Evolutionary conservation across 37 sponge, comb jelly and placozoan species (phyloP), one percentile per base, ranked within the genome.

Genomic region (Diacarnus erythraeanus): DNA sequence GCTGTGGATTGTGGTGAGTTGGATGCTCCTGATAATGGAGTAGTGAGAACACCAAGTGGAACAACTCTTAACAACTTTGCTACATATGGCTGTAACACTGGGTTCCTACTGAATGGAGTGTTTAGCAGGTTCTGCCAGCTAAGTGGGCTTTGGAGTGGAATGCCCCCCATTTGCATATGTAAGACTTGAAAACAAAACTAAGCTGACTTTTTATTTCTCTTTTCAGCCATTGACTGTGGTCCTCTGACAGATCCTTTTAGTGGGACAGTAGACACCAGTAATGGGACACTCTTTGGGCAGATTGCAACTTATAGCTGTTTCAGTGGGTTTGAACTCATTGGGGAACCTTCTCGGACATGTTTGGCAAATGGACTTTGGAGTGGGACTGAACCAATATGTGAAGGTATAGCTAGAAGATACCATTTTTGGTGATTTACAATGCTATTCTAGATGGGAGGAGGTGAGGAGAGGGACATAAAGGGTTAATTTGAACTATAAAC

Each of bases 1-100:
- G 82, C 82, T 63, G 31, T 90, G 47, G 77, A 82, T 35, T 93
- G 94, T 79, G 84, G 80, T 1, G 27, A 35, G 31, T 73, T 86
- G 34, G 38, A 29, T 27, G 61, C n/a, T 18, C 72, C 85, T 33
- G 0, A 1, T 36, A 83, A 80, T 82, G 94, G 94, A 12, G 17
- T 33, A 0, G 86, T 80, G 40, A 30, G 2, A 2, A 74, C 57
- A 3, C n/a, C 72, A 22, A 57, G 38, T 26, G 75, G 66, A 18
- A 83, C 77, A 29, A 74, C 75, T 4, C 40, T 75, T 21, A 40
- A 75, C 8, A 60, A 79, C 20, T 25, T 41, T 27, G 92, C 77
- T 18, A 74, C 68, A n/a, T 89, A 89, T 43, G 12, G 23, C 54
- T 89, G 90, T 71, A 80, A 79, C 64, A 42, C 29, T 59, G 84